Base-by-base conservation (phyloP, 2,113 vertebrate genomes). In the Pseudorhombus dupliciocellatus region DNA sequence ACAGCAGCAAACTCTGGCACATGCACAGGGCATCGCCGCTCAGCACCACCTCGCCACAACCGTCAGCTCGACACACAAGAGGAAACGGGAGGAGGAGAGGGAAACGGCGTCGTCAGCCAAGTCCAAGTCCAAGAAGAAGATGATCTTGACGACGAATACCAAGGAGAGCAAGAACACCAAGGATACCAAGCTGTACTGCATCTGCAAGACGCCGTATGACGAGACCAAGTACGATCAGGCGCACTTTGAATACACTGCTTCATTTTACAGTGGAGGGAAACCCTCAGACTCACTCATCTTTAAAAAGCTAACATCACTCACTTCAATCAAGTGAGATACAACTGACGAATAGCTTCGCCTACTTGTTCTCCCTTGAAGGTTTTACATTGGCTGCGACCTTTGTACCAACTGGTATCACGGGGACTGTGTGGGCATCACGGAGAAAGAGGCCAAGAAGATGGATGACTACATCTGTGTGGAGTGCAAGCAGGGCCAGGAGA, bases 391-490 rank as follows among this genome's bases (percentile, higher is more conserved):
- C 93, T 99, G 97, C 88, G 98, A 99, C 94, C 94, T 99, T 90
- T 99, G 98, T 92, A 98, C 97, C 91, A 99, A 99, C 95, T 99
- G 98, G 98, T 99, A 97, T 94, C 98, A 99, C 76, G 98, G 98
- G 83, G 97, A 98, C 86, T 99, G 98, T 94, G 98, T 99, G 93
- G 98, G 97, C 81, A 96, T 99, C 93, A 98, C 98, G 62, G 98
- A 99, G 93, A 98, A 98, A 94, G 97, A 98, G 92, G 98, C 98
- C 92, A 97, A 98, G 95, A 98, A 98, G 94, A 98, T 99, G 98
- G 98, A 98, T 88, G 98, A 99, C 95, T 99, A 99, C 95, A 98
- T 99, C 95, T 99, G 98, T 91, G 94, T 96, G 90, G 98, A 98
- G 92, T 99, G 98, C 94, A 98, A 98, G 93, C 93, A 94, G 85